Percentiles rank a stretch among this genome's conserved stretches.
Conservation (phyloP, 2,113 vertebrate genomes). For the Pollimyrus isidori region DNA sequence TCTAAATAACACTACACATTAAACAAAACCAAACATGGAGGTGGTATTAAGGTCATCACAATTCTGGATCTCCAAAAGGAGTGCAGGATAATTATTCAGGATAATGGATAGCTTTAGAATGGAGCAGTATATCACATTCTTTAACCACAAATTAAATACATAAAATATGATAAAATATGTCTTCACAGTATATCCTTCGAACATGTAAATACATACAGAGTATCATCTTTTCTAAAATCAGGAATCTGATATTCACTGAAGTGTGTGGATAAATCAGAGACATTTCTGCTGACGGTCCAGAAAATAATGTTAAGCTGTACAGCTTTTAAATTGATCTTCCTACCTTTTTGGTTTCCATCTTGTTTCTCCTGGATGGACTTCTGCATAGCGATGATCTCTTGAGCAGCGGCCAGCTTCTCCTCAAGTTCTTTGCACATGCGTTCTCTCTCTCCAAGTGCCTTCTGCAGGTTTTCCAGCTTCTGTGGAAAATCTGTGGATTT, state of each 20-base stretch:
- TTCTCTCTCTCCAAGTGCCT: constrained; percentile 58
- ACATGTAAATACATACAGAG: background rate
- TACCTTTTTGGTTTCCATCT: constrained; percentile 46
- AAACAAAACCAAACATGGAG: background rate
- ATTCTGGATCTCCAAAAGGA: background rate
- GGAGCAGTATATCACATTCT: background rate
- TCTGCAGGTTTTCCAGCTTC: constrained; percentile 56
- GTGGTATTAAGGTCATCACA: background rate
- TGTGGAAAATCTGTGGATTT: constrained; percentile 33
- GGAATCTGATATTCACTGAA: background rate
- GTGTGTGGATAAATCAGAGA: background rate
- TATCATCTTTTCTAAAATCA: background rate
- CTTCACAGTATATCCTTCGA: background rate
- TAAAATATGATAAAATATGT: background rate
- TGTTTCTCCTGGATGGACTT: constrained; percentile 26
- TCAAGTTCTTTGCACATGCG: constrained; percentile 46
- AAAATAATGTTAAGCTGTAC: background rate
- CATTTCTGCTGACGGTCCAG: background rate
- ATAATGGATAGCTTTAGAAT: background rate
- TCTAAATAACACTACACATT: background rate
- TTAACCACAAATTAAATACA: background rate
- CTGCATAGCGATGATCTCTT: constrained; percentile 37
- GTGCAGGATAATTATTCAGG: background rate
- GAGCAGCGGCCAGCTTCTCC: constrained; percentile 51
- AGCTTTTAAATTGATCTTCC: background rate